Evolutionary conservation across 1,140 invertebrate genomes (phyloP).

Genomic region (Lysiphlebus fabarum): DNA sequence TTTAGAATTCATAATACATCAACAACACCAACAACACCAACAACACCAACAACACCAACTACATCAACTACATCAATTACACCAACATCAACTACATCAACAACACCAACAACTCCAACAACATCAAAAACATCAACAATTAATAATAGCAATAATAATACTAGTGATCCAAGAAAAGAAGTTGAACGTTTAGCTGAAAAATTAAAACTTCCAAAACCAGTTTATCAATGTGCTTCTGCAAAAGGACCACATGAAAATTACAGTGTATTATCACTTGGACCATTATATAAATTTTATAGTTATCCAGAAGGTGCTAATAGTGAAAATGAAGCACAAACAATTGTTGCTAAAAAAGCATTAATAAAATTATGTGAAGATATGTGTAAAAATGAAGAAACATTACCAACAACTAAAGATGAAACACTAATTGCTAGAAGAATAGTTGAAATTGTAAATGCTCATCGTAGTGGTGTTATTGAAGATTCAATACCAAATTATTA

Average conservation of each 20-base stretch:
- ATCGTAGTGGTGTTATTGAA: constrained; percentile 54
- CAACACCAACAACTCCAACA: background rate
- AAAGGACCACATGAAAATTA: constrained; percentile 9
- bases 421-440: constrained; percentile 49
- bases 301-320: constrained; percentile 60
- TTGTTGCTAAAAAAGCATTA: constrained; percentile 57
- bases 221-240: constrained; percentile 28
- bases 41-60: constrained; percentile 24
- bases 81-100: background rate
- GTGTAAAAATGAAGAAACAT: constrained; percentile 30
- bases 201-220: constrained; percentile 28
- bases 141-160: background rate
- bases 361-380: constrained; percentile 44
- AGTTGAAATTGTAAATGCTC: constrained; percentile 51
- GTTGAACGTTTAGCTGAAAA: constrained; percentile 19
- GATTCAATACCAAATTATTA: constrained; percentile 42
- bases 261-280: constrained; percentile 46
- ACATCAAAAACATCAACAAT: constrained; percentile 5
- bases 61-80: background rate
- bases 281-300: constrained; percentile 51
- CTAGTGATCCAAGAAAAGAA: constrained; percentile 31
- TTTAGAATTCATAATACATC: no score
- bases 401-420: constrained; percentile 38
- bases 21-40: no score
- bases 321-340: constrained; percentile 54